These are phyloP conservation scores for Papilio aristodemus DNA, from an alignment of 1,140 invertebrate species.

Conservation along the genomic window DNA sequence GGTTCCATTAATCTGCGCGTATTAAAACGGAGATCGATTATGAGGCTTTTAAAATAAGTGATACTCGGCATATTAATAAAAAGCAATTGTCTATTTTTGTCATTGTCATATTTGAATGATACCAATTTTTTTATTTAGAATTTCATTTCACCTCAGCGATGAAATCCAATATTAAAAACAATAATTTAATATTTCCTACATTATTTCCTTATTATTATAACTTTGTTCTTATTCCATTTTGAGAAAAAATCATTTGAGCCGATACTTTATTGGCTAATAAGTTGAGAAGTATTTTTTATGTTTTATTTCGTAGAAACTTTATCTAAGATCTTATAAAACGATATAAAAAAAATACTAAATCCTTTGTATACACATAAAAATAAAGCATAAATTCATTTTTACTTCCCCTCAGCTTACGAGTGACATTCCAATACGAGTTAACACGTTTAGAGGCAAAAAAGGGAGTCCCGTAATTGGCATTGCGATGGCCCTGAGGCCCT, in stretches of 20 bases:
- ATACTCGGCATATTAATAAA: neutral
- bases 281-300: too few species aligned
- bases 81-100: neutral
- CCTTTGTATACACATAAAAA: neutral
- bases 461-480: constrained; percentile 32
- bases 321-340: too few species aligned
- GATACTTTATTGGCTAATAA: too few species aligned
- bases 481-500: constrained; percentile 28
- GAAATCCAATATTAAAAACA: too few species aligned
- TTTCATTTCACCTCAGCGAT: too few species aligned
- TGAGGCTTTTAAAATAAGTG: neutral
- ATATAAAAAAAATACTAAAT: neutral
- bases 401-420: constrained; percentile 18
- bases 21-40: constrained; percentile 6
- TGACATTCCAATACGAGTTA: constrained; percentile 30
- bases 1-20: neutral
- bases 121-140: neutral
- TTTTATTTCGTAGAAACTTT: too few species aligned
- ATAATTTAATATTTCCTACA: too few species aligned
- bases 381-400: constrained; percentile 13
- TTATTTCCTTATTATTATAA: too few species aligned
- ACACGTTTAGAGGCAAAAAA: constrained; percentile 30
- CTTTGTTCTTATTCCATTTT: too few species aligned
- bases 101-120: neutral
- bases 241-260: too few species aligned